Evolutionary conservation across 2,888 invertebrate genomes (phyloP).

Genomic region (Mesochorus sp.): DNA sequence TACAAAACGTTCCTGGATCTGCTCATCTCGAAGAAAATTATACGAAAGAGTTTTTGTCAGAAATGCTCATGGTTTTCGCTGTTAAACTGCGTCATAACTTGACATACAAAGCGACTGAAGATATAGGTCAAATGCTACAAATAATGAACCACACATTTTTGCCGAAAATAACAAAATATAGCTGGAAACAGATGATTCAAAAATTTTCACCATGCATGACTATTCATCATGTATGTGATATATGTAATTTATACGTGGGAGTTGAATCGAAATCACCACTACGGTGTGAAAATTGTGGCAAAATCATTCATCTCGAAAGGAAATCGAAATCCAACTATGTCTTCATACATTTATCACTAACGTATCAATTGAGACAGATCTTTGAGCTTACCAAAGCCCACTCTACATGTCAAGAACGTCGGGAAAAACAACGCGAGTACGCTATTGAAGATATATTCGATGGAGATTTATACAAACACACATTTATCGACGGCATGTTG

Average conservation of each 20-base stretch:
- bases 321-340: conserved; percentile 4
- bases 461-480: conserved; percentile 26
- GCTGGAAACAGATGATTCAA: conserved; percentile 4
- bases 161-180: background rate
- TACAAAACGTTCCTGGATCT: background rate
- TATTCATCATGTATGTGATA: conserved; percentile 27
- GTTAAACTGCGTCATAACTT: conserved; percentile 39
- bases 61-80: conserved; percentile 35
- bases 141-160: background rate
- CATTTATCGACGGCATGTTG: conserved; percentile 2
- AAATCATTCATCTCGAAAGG: background rate
- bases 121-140: conserved; percentile 3
- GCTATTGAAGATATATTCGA: conserved; percentile 45
- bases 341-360: conserved; percentile 25
- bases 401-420: background rate
- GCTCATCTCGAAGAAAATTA: conserved; percentile 16
- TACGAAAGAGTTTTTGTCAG: conserved; percentile 23
- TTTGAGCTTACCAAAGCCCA: conserved; percentile 36
- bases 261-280: background rate
- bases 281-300: conserved; percentile 10
- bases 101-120: conserved; percentile 24
- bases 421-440: conserved; percentile 21
- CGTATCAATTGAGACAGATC: conserved; percentile 16
- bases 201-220: conserved; percentile 2
- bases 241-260: conserved; percentile 2